Evolutionary conservation across 2,888 invertebrate genomes (phyloP), one percentile per base, ranked within the genome.

Genomic region (Drosophila maculinotata): DNA sequence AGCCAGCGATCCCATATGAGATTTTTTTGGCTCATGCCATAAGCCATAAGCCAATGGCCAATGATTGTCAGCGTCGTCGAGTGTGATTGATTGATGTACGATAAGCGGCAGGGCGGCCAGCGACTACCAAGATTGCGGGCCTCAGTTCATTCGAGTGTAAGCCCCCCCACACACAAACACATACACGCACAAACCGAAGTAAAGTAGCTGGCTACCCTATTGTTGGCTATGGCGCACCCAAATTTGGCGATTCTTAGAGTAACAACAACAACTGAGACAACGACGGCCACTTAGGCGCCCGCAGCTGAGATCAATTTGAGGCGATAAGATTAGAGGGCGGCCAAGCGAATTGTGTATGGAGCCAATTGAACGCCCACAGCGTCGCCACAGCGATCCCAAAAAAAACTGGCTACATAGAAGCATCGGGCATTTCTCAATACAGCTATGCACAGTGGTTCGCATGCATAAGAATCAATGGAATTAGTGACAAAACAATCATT

Each of bases 241-340:
- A 73, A 73, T 73, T 73, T 69, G 70, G 76, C 53, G 59, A 69
- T 75, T 73, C 73, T 73, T 44, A 69, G 47, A 56, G 39, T 35
- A 66, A 33, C 64, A 51, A 31, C 48, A 62, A 38, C 47, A 45
- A 42, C 41, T 44, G 38, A 65, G 26, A 23, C 36, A 14, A 35
- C 49, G 38, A 31, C 45, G 68, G 52, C 74, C 71, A 72, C 71
- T 72, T 72, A 74, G 54, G 63, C 74, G 53, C 58, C 58, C 71
- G 56, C 48, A 54, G 65, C 54, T 8, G 39, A 53, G 79, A 84
- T 79, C 74, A 78, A 77, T 74, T 80, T 70, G 65, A 44, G 56
- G 78, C 78, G 79, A 79, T 84, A 84, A 79, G 79, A 79, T 79
- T 79, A 78, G 83, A 79, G 81, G 86, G 84, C 78, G 81, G 81